These are phyloP conservation scores for Phengaris arion DNA, from an alignment of 2,888 invertebrate species.

Conservation along the genomic window DNA sequence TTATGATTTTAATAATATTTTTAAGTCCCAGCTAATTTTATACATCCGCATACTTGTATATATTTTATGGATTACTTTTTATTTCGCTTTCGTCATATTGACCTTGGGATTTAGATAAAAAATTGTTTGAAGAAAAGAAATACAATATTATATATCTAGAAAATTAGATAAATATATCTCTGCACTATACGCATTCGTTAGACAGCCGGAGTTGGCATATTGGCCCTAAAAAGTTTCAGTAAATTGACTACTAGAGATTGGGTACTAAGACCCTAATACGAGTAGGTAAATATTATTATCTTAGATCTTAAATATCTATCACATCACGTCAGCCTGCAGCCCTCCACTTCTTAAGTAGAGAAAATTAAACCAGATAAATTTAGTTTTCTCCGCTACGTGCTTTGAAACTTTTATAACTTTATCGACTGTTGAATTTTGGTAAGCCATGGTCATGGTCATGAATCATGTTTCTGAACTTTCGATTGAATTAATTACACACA, in stretches of 20 bases:
- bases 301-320: too few species aligned
- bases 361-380: neutral
- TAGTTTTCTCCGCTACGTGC: neutral
- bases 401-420: neutral
- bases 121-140: neutral
- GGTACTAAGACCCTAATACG: too few species aligned
- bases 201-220: neutral
- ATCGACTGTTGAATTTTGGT: neutral
- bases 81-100: neutral
- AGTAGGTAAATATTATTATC: too few species aligned
- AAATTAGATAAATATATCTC: neutral
- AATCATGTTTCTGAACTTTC: neutral
- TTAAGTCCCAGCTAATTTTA: neutral
- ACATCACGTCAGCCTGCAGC: too few species aligned
- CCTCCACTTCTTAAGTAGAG: neutral
- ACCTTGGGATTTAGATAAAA: neutral
- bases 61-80: neutral
- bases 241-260: too few species aligned
- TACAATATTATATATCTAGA: neutral
- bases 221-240: too few species aligned
- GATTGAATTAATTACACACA: neutral
- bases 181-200: neutral
- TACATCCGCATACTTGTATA: slow-evolving; percentile 9
- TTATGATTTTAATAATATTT: neutral
- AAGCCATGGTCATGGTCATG: neutral